These are phyloP conservation scores for Cydia amplana DNA, from an alignment of 1,140 invertebrate genomes.

Conservation along the genomic window DNA sequence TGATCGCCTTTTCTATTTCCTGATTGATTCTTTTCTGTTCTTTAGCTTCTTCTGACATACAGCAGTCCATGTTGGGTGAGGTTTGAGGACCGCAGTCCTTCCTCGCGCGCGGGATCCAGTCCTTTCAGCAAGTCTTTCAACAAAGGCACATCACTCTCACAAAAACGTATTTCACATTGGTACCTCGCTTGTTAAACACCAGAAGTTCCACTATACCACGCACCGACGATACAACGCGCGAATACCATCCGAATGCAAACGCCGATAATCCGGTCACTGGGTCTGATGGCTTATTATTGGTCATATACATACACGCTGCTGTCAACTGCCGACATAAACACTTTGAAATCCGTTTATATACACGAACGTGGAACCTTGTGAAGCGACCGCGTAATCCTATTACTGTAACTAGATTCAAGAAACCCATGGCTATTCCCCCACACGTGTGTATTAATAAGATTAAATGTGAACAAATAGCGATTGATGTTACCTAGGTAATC, in stretches of 20 bases:
- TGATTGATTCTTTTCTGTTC: slow-evolving; percentile 99
- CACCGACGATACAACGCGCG: slow-evolving; percentile 67
- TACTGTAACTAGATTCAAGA: slow-evolving; percentile 81
- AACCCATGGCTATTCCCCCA: slow-evolving; percentile 77
- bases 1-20: slow-evolving; percentile 99
- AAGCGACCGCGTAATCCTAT: slow-evolving; percentile 77
- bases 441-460: slow-evolving; percentile 80
- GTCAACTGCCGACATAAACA: slow-evolving; percentile 81
- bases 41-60: slow-evolving; percentile 99
- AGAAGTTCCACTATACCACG: slow-evolving; percentile 61
- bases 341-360: slow-evolving; percentile 80
- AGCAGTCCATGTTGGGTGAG: slow-evolving; percentile 96
- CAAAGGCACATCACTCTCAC: slow-evolving; percentile 78
- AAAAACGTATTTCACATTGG: slow-evolving; percentile 68
- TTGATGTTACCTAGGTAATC: slow-evolving; percentile 79
- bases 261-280: slow-evolving; percentile 79
- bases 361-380: slow-evolving; percentile 77
- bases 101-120: slow-evolving; percentile 76
- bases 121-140: slow-evolving; percentile 78
- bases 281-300: slow-evolving; percentile 80
- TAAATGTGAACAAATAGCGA: slow-evolving; percentile 79
- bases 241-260: slow-evolving; percentile 74
- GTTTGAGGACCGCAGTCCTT: slow-evolving; percentile 74
- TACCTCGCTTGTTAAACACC: slow-evolving; percentile 38
- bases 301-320: slow-evolving; percentile 80